Base-by-base conservation (phyloP, 2,888 invertebrate species). In the Tanytarsus gracilentus region DNA sequence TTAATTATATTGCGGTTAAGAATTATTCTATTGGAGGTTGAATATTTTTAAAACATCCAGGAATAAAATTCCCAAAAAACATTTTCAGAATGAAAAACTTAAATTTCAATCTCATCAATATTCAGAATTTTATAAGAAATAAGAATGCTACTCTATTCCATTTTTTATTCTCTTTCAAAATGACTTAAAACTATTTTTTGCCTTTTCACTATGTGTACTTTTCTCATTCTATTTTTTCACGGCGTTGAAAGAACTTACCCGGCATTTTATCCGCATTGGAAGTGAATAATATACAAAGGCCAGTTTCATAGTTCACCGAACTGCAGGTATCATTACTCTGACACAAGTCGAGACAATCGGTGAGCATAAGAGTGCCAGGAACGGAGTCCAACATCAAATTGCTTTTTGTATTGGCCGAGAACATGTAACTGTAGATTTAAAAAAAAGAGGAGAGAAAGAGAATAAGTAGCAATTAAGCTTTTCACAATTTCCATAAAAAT, bases 251-350 rank as follows among this genome's bases (percentile, higher is more conserved):
- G 18, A 18, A 44, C 81, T 83, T 78, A 91, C 91, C 90, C 75
- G 91, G 90, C 70, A 88, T 78, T 74, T 84, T 84, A 76, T 91
- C 90, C 66, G 92, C 88, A 74, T 90, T 88, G 52, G 91, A 87
- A 69, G 87, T 85, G 79, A 93, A 91, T 65, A 93, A 82, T 66
- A 94, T 91, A 76, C 94, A 94, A 58, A 94, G 82, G 64, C 93
- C 94, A 62, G 93, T 93, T 79, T 94, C 94, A 77, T 92, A 94
- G 80, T 94, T 94, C 75, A 93, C 88, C 65, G 92, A 86, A 72
- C 87, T 86, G 75, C 94, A 94, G 67, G 88, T 86, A 75, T 88
- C 86, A 78, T 93, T 93, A 69, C 82, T 83, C 72, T 90, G 89
- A 75, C 94, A 94, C 70, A 88, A 88, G 77, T 91, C 90, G 69